Base-by-base conservation (phyloP, 2,797 vertebrate genomes). In the Danio jaintianensis region DNA sequence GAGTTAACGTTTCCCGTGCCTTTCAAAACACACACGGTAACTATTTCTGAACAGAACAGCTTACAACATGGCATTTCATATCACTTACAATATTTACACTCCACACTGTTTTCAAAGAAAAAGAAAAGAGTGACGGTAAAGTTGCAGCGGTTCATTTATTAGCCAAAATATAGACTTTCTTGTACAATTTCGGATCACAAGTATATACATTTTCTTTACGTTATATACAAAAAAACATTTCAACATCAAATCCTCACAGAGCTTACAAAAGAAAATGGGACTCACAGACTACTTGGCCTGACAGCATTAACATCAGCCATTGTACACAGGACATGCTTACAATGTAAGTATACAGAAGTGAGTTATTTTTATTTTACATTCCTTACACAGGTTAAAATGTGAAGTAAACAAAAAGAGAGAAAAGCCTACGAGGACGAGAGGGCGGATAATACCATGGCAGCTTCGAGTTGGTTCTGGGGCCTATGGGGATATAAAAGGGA, bases 81-180 rank as follows among this genome's bases (percentile, higher is more conserved):
- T n/a, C 7, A 47, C 42, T 53, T 76, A 69, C 42, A 71, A 70
- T 52, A 76, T 13, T 50, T 40, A 50, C 48, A 82, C 87, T 86
- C 84, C 88, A 88, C 78, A 88, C 76, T 86, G 70, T 85, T 58
- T 81, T 38, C 16, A 70, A 85, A 89, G n/a, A 87, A 90, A 90
- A 89, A 67, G 80, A 86, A 85, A 86, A 29, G 80, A 83, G 77
- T 81, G 76, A 90, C 71, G 70, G 66, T 94, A 92, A 97, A 97
- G 95, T 97, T 96, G 96, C 95, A 97, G 96, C 95, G 95, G 94
- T 96, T 98, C 96, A 96, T 98, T 98, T 98, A 99, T 99, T 98
- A 98, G 97, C 96, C 96, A 98, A 99, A 98, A 99, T 98, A 99
- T 96, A 98, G 95, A 97, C 95, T 98, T 98, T 98, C 95, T 98